Evolutionary conservation across 2,113 vertebrate genomes (phyloP), one percentile per base, ranked within the genome.

Genomic region (Callorhinus ursinus): DNA sequence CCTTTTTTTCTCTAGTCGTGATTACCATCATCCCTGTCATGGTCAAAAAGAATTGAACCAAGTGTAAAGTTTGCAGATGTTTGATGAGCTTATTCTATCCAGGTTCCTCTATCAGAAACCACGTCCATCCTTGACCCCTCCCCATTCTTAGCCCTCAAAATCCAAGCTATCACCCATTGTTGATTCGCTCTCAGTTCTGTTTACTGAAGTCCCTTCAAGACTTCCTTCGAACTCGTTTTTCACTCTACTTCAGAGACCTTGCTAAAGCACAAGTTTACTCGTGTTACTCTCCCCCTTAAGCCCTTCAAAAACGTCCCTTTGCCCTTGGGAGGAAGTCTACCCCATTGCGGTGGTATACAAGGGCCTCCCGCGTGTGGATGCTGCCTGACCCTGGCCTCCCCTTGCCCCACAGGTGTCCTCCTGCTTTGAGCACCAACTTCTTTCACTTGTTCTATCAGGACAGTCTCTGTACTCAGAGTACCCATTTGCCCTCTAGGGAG

Each of bases 231-330:
- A 8, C 63, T 88, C 61, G 65, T 46, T 79, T 79, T 63, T 63
- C 61, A 77, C 22, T 79, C 55, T 63, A 28, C 49, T 42, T 59
- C 53, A 77, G 39, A 69, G 1, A 53, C 22, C 6, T 53, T 61
- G 88, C 80, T 80, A 65, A 85, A 90, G 67, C 63, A 77, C 21
- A 39, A 5, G 88, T 63, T n/a, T 84, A 14, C 31, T 61, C 49
- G 10, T 24, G 7, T 53, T 31, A 42, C 26, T 51, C 28, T 88
- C 33, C 42, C 63, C 51, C 18, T 86, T 69, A 51, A 55, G 22
- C n/a, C 53, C 9, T 76, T 67, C 69, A 63, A 83, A 76, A 36
- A 74, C 26, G 12, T 59, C 39, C 57, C 53, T 55, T 63, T 46
- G 33, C 33, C 69, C 24, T 28, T 39, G 10, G n/a, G 36, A 33